Base-by-base conservation (phyloP, 2,797 vertebrate genomes). In the Saxicola maurus region DNA sequence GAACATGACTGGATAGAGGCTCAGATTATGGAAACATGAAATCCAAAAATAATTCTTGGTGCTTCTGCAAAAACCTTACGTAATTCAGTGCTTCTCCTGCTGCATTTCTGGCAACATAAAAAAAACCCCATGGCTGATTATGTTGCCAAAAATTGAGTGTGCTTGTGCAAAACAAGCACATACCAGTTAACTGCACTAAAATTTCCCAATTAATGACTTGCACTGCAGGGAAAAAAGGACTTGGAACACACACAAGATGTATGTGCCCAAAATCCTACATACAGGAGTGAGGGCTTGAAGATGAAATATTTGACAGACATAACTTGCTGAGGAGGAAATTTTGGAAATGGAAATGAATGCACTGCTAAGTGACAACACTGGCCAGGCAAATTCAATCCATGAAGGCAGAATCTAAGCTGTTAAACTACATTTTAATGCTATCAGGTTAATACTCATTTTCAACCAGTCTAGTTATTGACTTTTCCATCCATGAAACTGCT, bases 321-420 rank as follows among this genome's bases (percentile, higher is more conserved):
- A 17, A 48, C 13, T 68, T 65, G 52, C 31, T 51, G 21, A 6
- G 21, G 30, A 59, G 28, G 7, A 75, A 18, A 42, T 57, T 52
- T 18, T 3, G 30, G 55, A 33, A 90, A 78, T 19, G 0, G 0
- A 35, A 79, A 43, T 25, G 17, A 72, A 46, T 21, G 38, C 0
- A 0, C 28, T 0, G 0, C 45, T 35, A 40, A 72, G 31, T 0
- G 0, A 20, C n/a, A 68, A 10, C 11, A 23, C 21, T 45, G n/a
- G n/a, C 40, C 48, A 21, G 18, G n/a, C 28, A 37, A 78, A 48
- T 55, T n/a, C 28, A 43, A 31, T 17, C 38, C 38, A 10, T 19
- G 24, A 57, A 35, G 31, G 24, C 13, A 42, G 25, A 77, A 78
- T 8, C 25, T 40, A 78, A 69, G 23, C 0, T 5, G 28, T 56